Evolutionary conservation across 2,888 invertebrate genomes (phyloP).

Genomic region (Galerucella calmariensis): DNA sequence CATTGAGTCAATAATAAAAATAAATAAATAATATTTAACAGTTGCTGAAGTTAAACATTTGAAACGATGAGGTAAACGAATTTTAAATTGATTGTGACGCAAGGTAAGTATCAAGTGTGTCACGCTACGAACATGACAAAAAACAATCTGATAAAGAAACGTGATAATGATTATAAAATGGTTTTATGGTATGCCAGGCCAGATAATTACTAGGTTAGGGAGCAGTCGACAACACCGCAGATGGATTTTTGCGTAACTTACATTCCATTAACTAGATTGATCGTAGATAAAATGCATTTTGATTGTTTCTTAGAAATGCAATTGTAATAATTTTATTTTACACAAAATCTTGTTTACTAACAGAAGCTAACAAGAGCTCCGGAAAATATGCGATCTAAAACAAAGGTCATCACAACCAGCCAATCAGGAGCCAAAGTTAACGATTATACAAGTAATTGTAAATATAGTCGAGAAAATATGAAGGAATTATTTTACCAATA

Average conservation of each 20-base stretch:
- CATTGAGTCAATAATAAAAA: background rate
- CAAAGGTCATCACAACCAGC: too few species aligned
- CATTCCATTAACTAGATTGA: conserved; percentile 8
- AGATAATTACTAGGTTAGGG: background rate
- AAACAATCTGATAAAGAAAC: conserved; percentile 14
- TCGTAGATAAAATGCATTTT: background rate
- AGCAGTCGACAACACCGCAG: background rate
- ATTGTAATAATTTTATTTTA: background rate
- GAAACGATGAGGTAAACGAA: background rate
- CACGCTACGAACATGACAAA: background rate
- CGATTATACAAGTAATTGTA: too few species aligned
- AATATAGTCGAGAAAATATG: too few species aligned
- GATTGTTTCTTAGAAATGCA: background rate
- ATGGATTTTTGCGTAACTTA: conserved; percentile 11
- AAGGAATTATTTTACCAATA: too few species aligned
- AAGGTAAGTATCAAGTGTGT: conserved; percentile 11
- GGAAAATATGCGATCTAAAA: too few species aligned
- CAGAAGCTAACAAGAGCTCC: too few species aligned
- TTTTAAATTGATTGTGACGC: conserved; percentile 9
- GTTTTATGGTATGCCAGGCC: background rate
- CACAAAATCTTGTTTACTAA: background rate
- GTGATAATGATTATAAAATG: conserved; percentile 15
- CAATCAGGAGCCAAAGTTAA: too few species aligned
- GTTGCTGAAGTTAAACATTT: background rate
- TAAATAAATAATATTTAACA: background rate